phyloP scores from a whole-genome alignment of 2,113 vertebrate genomes.

The Solenodon paradoxus region DNA sequence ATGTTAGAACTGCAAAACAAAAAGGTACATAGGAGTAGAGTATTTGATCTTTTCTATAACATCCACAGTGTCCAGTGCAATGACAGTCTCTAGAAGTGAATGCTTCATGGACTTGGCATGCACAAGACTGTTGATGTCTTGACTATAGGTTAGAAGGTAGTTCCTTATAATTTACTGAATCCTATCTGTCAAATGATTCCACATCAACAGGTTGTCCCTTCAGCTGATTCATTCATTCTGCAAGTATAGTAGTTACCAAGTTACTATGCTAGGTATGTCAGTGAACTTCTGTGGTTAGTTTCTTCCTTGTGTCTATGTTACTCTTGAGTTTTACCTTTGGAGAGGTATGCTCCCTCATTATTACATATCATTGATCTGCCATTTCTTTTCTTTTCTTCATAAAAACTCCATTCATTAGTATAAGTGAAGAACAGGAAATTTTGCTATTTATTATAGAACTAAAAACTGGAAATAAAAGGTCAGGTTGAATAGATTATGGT shows the following conservation, averaged over 20 bases:
- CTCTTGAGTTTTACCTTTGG: neutral
- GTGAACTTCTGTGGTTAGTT: neutral
- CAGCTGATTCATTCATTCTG: neutral
- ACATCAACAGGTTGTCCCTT: neutral
- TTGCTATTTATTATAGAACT: neutral
- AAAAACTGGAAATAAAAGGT: neutral
- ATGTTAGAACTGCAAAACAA: neutral
- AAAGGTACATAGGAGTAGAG: neutral
- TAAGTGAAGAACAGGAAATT: neutral
- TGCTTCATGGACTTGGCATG: neutral
- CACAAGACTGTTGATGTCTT: neutral
- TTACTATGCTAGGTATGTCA: neutral
- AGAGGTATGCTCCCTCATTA: neutral
- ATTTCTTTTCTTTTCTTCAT: neutral
- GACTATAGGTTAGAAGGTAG: neutral
- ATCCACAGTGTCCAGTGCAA: neutral
- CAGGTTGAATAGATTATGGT: neutral
- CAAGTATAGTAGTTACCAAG: neutral
- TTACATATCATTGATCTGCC: neutral
- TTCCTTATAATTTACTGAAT: neutral
- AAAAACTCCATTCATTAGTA: neutral
- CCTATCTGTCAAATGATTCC: neutral
- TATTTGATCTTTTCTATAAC: neutral
- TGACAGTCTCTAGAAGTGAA: neutral
- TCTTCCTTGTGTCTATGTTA: neutral